These are phyloP conservation scores for Lordiphosa clarofinis DNA, from an alignment of 1,140 invertebrate genomes.

Conservation along the genomic window DNA sequence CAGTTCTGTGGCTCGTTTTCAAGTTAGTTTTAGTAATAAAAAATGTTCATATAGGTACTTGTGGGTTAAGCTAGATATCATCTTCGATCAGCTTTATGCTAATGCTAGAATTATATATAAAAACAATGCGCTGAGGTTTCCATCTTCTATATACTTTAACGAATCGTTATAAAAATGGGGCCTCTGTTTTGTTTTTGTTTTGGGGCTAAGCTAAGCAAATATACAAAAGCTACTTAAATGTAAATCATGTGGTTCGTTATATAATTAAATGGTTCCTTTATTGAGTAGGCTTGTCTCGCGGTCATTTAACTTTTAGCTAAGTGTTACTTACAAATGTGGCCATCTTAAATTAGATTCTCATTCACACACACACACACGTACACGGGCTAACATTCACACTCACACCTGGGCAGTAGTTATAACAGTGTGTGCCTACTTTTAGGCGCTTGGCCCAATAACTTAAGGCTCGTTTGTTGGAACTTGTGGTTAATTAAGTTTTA, in stretches of 20 bases:
- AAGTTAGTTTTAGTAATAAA: constrained; percentile 61
- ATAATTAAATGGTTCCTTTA: constrained; percentile 53
- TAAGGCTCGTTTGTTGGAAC: constrained; percentile 70
- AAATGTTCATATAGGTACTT: constrained; percentile 63
- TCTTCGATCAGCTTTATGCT: constrained; percentile 23
- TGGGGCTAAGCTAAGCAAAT: constrained; percentile 68
- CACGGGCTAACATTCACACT: not conserved
- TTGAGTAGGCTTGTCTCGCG: constrained; percentile 21
- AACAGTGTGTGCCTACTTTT: constrained; percentile 51
- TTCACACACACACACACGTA: constrained; percentile 21
- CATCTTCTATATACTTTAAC: constrained; percentile 25
- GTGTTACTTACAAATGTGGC: constrained; percentile 67
- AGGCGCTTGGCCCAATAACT: constrained; percentile 15
- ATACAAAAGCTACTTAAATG: constrained; percentile 69
- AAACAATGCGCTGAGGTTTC: constrained; percentile 39
- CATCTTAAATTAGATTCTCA: constrained; percentile 51
- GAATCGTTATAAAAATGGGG: constrained; percentile 57
- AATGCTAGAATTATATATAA: constrained; percentile 36
- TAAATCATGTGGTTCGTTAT: constrained; percentile 6
- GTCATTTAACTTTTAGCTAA: constrained; percentile 55
- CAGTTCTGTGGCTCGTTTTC: constrained; percentile 69
- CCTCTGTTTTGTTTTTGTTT: constrained; percentile 31
- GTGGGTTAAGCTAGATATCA: constrained; percentile 65
- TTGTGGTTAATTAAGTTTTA: constrained; percentile 39
- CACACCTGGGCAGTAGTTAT: constrained; percentile 58